These are phyloP conservation scores for Alloscopus bannaensis DNA, from an alignment of 2,888 invertebrate species.

Conservation along the genomic window DNA sequence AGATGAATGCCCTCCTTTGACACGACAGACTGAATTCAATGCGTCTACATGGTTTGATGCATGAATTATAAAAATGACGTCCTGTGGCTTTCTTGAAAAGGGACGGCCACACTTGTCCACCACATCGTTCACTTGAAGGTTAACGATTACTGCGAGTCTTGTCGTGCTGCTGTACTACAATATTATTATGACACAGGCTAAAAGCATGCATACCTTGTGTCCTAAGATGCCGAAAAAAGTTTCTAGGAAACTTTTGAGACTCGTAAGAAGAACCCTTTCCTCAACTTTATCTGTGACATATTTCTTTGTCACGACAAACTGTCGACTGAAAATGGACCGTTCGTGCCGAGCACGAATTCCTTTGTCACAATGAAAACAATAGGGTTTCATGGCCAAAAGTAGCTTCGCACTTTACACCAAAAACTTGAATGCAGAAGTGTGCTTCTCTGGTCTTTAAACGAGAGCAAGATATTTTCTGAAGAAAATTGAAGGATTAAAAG, in stretches of 20 bases:
- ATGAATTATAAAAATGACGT: constrained; percentile 17
- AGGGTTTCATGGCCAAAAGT: constrained; percentile 19
- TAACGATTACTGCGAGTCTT: background rate
- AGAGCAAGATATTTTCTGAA: too few relatives aligned
- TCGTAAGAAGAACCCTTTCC: constrained; percentile 32
- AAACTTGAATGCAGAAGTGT: too few relatives aligned
- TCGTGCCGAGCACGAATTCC: constrained; percentile 2
- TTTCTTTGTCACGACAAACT: constrained; percentile 24
- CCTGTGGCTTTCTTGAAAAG: constrained; percentile 4
- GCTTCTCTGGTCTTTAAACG: too few relatives aligned
- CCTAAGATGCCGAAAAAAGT: constrained; percentile 42
- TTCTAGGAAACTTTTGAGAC: constrained; percentile 39
- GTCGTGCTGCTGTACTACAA: background rate
- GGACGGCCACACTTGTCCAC: background rate
- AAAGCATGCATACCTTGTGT: constrained; percentile 19
- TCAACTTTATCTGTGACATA: constrained; percentile 10
- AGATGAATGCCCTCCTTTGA: background rate
- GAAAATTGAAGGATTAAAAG: too few relatives aligned
- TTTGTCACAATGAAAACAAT: constrained; percentile 49
- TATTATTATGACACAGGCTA: background rate
- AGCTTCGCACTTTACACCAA: too few relatives aligned
- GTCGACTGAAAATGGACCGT: constrained; percentile 31
- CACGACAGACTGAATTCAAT: background rate
- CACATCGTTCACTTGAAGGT: too few relatives aligned
- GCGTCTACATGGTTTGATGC: background rate